phyloP scores from a whole-genome alignment of 2,888 invertebrate genomes.

The Neocrepidodera transversa region DNA sequence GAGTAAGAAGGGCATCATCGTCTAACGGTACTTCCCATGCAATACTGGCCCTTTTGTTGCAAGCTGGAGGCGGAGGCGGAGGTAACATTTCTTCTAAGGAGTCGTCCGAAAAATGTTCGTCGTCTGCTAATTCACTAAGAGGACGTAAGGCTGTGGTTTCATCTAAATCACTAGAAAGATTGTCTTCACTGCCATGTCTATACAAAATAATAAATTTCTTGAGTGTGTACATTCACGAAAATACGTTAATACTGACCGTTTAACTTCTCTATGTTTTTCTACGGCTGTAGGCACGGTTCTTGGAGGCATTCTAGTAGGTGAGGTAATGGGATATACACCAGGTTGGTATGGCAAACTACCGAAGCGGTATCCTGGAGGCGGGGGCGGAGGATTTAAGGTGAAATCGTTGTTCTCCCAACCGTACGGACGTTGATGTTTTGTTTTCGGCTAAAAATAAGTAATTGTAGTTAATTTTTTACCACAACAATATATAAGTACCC shows the following conservation, averaged over 20 bases:
- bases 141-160: constrained; percentile 51
- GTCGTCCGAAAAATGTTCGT: constrained; percentile 81
- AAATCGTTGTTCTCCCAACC: constrained; percentile 70
- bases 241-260: constrained; percentile 58
- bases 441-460: constrained; percentile 70
- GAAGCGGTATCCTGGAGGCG: constrained; percentile 69
- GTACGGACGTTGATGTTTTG: constrained; percentile 76
- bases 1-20: constrained; percentile 73
- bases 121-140: constrained; percentile 61
- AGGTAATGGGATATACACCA: constrained; percentile 64
- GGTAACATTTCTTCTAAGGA: constrained; percentile 80
- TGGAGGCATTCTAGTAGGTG: constrained; percentile 66
- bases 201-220: not conserved
- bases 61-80: constrained; percentile 63
- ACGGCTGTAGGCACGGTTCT: constrained; percentile 74
- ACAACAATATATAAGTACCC: no score
- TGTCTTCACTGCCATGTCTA: constrained; percentile 56
- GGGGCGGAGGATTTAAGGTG: constrained; percentile 64
- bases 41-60: constrained; percentile 80
- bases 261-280: constrained; percentile 81
- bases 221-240: no score
- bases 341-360: constrained; percentile 72
- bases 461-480: not conserved
- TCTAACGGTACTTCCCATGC: constrained; percentile 87
- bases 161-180: constrained; percentile 56